Evolutionary conservation across 2,113 vertebrate genomes (phyloP).

Genomic region (Suncus etruscus): DNA sequence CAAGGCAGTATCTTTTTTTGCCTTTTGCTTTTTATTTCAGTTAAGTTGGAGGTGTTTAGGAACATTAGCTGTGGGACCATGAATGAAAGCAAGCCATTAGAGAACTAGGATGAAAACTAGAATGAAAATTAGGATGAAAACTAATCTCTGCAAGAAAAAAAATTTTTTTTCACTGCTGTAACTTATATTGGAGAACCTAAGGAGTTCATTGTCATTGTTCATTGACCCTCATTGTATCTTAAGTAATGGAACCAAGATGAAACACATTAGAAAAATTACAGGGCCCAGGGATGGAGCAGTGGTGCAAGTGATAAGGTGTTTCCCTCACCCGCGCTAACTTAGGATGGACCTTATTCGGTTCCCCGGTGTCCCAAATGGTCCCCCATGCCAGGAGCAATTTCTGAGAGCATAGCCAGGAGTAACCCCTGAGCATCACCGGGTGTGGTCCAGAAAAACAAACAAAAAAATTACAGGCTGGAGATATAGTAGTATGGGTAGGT

Average conservation of each 20-base stretch:
- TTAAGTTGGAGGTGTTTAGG: constrained; percentile 83
- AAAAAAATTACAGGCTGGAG: too few relatives aligned
- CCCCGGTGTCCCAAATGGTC: too few relatives aligned
- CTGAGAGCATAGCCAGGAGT: too few relatives aligned
- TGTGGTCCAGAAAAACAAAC: too few relatives aligned
- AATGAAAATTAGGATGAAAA: constrained; percentile 80
- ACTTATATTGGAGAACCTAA: constrained; percentile 47
- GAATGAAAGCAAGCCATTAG: constrained; percentile 84
- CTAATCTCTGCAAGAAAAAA: constrained; percentile 42
- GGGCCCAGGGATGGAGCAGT: too few relatives aligned
- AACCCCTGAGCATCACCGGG: too few relatives aligned
- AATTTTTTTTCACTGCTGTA: constrained; percentile 37
- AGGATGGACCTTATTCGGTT: too few relatives aligned
- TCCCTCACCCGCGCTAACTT: too few relatives aligned
- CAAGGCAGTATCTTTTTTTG: constrained; percentile 78
- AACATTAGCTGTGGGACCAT: not conserved
- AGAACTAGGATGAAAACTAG: constrained; percentile 80
- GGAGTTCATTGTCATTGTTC: not conserved
- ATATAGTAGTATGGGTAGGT: too few relatives aligned
- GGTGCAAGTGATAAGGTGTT: too few relatives aligned
- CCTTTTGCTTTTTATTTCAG: constrained; percentile 80
- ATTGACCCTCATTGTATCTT: not conserved
- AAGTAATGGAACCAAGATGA: not conserved
- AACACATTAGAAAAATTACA: not conserved
- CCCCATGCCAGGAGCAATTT: too few relatives aligned